Evolutionary conservation across 2,888 invertebrate species (phyloP).

Genomic region (Campoplex capitator): DNA sequence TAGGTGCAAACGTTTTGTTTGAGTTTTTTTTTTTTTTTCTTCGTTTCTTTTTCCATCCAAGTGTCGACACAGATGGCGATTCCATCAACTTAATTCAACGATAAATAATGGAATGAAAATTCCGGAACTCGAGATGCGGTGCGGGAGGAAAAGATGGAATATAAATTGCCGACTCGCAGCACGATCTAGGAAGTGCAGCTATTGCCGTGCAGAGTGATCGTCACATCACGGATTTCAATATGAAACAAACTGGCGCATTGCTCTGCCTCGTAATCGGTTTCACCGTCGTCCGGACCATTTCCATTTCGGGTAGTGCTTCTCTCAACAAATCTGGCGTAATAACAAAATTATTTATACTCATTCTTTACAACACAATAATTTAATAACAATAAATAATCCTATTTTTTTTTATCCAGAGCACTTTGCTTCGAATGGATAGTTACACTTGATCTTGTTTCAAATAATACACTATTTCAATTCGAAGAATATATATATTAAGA

Average conservation of each 20-base stretch:
- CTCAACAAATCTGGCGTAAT: slow-evolving; percentile 57
- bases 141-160: slow-evolving; percentile 34
- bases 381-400: not conserved
- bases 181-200: slow-evolving; percentile 60
- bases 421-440: no score
- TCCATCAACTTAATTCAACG: slow-evolving; percentile 65
- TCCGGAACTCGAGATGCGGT: slow-evolving; percentile 24
- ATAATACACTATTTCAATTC: no score
- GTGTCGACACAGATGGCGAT: slow-evolving; percentile 68
- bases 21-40: not conserved
- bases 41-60: not conserved
- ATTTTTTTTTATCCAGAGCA: not conserved
- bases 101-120: slow-evolving; percentile 53
- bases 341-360: not conserved
- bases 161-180: slow-evolving; percentile 71
- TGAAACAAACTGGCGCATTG: slow-evolving; percentile 61
- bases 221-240: slow-evolving; percentile 18
- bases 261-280: slow-evolving; percentile 72
- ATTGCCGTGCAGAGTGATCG: slow-evolving; percentile 25
- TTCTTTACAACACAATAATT: not conserved
- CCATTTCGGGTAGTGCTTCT: slow-evolving; percentile 70
- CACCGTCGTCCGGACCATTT: slow-evolving; percentile 72
- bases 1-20: slow-evolving; percentile 16
- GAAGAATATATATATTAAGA: no score
- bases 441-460: no score